These are phyloP conservation scores for Akabosia matsudoensis DNA, from an alignment of 1,140 invertebrate species.

Conservation along the genomic window DNA sequence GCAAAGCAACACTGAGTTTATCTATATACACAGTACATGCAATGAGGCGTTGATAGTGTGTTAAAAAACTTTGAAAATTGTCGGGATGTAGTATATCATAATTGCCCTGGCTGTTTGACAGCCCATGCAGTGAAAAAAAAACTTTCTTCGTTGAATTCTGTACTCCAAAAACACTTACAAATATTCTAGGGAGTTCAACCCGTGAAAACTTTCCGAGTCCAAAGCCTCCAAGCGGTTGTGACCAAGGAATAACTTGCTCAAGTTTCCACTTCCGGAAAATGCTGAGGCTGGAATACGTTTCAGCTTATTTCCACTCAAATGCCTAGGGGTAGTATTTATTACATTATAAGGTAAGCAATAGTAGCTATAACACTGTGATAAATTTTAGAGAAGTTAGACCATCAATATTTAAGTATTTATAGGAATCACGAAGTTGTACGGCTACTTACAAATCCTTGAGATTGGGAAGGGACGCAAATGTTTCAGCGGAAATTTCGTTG, in stretches of 20 bases:
- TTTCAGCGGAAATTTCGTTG: neutral
- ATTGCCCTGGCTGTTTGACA: too few species aligned
- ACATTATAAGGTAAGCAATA: neutral
- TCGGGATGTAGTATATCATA: too few species aligned
- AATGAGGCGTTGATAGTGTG: too few species aligned
- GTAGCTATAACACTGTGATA: neutral
- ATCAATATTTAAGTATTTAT: neutral
- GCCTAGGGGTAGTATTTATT: slow-evolving; percentile 18
- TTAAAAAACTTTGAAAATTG: too few species aligned
- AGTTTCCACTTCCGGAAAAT: slow-evolving; percentile 29
- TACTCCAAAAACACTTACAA: slow-evolving; percentile 52
- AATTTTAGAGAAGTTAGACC: neutral
- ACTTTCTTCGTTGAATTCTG: too few species aligned
- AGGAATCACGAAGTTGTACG: neutral
- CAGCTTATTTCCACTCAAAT: slow-evolving; percentile 42
- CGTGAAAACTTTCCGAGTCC: slow-evolving; percentile 33
- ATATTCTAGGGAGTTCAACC: slow-evolving; percentile 48
- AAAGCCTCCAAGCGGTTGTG: slow-evolving; percentile 36
- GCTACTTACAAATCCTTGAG: neutral
- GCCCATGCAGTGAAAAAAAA: too few species aligned
- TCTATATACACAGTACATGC: too few species aligned
- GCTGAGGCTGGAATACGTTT: slow-evolving; percentile 30
- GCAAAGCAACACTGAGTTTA: too few species aligned
- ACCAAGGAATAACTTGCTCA: slow-evolving; percentile 39
- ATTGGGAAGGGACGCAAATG: neutral